These are phyloP conservation scores for Musca vetustissima DNA, from an alignment of 1,140 invertebrate genomes.

Conservation along the genomic window DNA sequence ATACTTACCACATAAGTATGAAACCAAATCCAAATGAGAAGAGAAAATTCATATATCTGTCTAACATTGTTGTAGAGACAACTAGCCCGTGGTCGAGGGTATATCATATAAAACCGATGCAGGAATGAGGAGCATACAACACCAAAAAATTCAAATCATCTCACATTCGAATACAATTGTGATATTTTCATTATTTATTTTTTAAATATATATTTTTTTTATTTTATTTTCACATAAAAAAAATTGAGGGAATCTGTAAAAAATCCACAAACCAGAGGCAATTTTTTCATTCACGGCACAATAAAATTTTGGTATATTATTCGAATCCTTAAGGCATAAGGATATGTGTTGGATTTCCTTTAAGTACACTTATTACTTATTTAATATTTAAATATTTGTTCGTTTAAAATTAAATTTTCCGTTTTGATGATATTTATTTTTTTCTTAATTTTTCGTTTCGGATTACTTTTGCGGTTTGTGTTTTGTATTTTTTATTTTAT, in stretches of 20 bases:
- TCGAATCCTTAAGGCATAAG: too few relatives aligned
- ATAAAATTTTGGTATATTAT: too few relatives aligned
- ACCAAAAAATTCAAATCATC: slow-evolving; percentile 54
- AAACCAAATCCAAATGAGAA: slow-evolving; percentile 52
- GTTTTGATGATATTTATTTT: too few relatives aligned
- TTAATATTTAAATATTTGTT: not conserved
- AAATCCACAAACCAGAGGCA: too few relatives aligned
- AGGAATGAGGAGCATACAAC: slow-evolving; percentile 34
- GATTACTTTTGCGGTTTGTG: not conserved
- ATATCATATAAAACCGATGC: too few relatives aligned
- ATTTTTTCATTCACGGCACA: too few relatives aligned
- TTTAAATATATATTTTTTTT: not conserved
- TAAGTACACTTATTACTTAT: not conserved
- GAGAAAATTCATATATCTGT: slow-evolving; percentile 46
- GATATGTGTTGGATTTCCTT: not conserved
- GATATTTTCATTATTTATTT: slow-evolving; percentile 52
- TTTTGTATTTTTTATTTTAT: too few relatives aligned
- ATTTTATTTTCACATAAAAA: too few relatives aligned
- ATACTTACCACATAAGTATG: slow-evolving; percentile 53
- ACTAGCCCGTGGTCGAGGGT: not conserved
- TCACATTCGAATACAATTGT: slow-evolving; percentile 36
- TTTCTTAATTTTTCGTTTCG: not conserved
- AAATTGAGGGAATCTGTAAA: too few relatives aligned
- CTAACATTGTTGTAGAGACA: slow-evolving; percentile 52
- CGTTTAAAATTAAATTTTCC: not conserved